Evolutionary conservation across 2,888 invertebrate genomes (phyloP).

Genomic region (Volucella bombylans): DNA sequence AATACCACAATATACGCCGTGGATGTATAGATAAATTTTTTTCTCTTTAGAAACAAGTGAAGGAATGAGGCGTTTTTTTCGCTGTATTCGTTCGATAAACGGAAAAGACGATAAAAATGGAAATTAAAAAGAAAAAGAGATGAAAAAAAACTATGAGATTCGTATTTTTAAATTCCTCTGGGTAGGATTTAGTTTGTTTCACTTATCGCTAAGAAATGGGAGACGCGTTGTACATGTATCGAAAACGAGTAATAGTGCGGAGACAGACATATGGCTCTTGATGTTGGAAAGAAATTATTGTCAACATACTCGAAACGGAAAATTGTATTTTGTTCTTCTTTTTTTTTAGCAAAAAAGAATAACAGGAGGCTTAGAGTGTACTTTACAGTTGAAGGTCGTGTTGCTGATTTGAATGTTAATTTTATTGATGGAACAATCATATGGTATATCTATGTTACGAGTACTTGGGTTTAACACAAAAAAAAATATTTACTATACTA

Average conservation of each 20-base stretch:
- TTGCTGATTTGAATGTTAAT: slow-evolving; percentile 1
- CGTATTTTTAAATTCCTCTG: slow-evolving; percentile 11
- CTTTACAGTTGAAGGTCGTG: slow-evolving; percentile 1
- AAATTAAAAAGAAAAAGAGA: slow-evolving; percentile 27
- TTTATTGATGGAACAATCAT: not conserved
- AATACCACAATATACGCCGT: slow-evolving; percentile 21
- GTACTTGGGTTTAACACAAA: no score
- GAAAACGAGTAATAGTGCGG: not conserved
- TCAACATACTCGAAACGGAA: slow-evolving; percentile 3
- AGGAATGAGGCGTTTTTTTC: slow-evolving; percentile 32
- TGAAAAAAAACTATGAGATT: slow-evolving; percentile 3
- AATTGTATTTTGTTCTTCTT: slow-evolving; percentile 3
- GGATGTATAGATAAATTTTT: slow-evolving; percentile 30
- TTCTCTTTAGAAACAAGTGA: slow-evolving; percentile 34
- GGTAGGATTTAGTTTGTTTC: slow-evolving; percentile 41
- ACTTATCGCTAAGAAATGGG: not conserved
- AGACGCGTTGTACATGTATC: not conserved
- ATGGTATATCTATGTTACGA: no score
- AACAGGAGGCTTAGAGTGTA: not conserved
- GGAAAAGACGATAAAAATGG: slow-evolving; percentile 42
- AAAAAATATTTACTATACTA: no score
- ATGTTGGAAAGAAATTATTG: not conserved
- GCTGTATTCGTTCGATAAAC: slow-evolving; percentile 36
- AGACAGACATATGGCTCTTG: slow-evolving; percentile 1
- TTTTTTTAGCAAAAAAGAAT: not conserved